Conservation (phyloP, 2,888 invertebrate genomes). For the Atrina japonica region DNA sequence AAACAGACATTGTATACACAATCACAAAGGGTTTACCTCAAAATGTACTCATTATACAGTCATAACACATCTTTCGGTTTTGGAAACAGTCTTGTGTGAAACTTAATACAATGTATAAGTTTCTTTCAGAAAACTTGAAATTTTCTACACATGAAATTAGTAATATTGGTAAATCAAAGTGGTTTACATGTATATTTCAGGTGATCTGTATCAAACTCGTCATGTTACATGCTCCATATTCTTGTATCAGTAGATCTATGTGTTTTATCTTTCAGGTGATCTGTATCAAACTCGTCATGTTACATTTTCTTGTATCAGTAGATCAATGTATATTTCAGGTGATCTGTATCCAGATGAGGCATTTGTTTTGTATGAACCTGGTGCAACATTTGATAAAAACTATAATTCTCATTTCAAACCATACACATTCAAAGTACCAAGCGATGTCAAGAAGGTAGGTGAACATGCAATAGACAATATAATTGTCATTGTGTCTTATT, state of each 20-base stretch:
- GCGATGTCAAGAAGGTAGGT: constrained; percentile 50
- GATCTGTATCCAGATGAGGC: constrained; percentile 44
- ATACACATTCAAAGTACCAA: constrained; percentile 50
- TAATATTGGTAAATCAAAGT: no score
- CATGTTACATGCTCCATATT: background rate
- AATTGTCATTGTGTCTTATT: no score
- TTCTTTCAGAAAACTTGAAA: no score
- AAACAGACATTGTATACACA: no score
- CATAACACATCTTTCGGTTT: no score
- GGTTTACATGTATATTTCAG: background rate
- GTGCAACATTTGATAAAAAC: constrained; percentile 62
- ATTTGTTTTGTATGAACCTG: constrained; percentile 50
- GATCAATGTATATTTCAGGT: constrained; percentile 14
- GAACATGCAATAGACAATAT: no score
- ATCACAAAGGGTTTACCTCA: no score
- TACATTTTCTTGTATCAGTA: background rate
- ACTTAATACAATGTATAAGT: no score
- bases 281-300: background rate
- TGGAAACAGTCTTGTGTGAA: no score
- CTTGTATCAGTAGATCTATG: background rate
- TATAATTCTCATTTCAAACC: constrained; percentile 64
- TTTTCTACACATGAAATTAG: no score
- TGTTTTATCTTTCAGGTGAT: background rate
- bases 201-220: background rate
- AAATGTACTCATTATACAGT: no score